Conservation (phyloP, 2,113 vertebrate species). For the Manacus vitellinus region DNA sequence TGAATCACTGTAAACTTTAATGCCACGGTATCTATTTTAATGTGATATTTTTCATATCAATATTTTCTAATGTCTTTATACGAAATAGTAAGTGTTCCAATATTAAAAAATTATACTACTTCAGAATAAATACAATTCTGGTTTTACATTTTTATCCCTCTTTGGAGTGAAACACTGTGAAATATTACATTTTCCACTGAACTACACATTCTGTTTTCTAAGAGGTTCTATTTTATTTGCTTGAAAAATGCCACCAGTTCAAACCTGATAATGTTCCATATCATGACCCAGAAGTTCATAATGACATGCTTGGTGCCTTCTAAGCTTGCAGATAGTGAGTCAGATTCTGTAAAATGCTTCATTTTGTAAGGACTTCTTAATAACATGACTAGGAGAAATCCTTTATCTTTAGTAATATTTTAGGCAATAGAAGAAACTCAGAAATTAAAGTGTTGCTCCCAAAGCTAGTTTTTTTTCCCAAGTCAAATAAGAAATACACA, state of each 20-base stretch:
- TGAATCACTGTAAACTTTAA: neutral
- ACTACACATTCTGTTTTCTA: neutral
- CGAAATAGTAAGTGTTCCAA: neutral
- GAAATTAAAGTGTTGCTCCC: neutral
- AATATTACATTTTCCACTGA: neutral
- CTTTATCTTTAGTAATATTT: constrained; percentile 19
- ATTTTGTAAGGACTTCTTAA: neutral
- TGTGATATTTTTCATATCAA: neutral
- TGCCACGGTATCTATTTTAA: neutral
- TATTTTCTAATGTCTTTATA: neutral
- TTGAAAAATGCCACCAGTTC: neutral
- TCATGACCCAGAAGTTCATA: neutral
- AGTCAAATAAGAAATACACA: neutral
- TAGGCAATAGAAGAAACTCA: constrained; percentile 5
- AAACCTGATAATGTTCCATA: neutral
- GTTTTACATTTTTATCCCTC: neutral
- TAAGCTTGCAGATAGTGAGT: neutral
- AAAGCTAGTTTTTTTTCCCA: constrained; percentile 19
- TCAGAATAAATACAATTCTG: neutral
- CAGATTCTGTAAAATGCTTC: neutral
- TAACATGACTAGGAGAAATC: neutral
- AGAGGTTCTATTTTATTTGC: neutral
- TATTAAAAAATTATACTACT: neutral
- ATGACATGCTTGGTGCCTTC: neutral
- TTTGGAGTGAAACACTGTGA: neutral